These are phyloP conservation scores for Tetramorium alpestre DNA, from an alignment of 1,140 invertebrate genomes.

Conservation along the genomic window DNA sequence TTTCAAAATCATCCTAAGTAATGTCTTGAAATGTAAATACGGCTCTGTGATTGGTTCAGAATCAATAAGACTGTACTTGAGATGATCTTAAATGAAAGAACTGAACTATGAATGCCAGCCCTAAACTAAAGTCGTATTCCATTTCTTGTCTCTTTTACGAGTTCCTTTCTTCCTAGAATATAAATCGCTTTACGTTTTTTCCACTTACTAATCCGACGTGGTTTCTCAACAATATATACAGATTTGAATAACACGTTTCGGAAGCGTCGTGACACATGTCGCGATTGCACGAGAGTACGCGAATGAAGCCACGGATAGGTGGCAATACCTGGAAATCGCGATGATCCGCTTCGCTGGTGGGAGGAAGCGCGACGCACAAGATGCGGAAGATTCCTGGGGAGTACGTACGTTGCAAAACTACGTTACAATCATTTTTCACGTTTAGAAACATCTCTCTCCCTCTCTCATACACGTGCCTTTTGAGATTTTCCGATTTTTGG, in stretches of 20 bases:
- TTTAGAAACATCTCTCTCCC: not conserved
- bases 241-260: not conserved
- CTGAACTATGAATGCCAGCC: too few species aligned
- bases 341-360: not conserved
- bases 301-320: not conserved
- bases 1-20: too few species aligned
- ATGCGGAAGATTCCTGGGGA: not conserved
- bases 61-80: too few species aligned
- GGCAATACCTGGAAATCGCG: constrained; percentile 16
- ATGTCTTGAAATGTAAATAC: too few species aligned
- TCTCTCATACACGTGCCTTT: too few species aligned
- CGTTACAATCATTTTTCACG: not conserved
- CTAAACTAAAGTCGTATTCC: not conserved
- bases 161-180: not conserved
- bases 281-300: not conserved
- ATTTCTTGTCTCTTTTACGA: constrained; percentile 2
- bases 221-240: not conserved
- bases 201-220: not conserved
- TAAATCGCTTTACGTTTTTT: not conserved
- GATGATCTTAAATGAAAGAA: too few species aligned
- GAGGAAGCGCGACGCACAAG: not conserved
- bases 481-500: too few species aligned
- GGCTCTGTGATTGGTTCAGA: too few species aligned
- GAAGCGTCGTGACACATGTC: not conserved
- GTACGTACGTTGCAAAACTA: not conserved